Percentiles rank a stretch among this genome's conserved stretches.
Evolutionary conservation across 2,888 invertebrate species (phyloP).

Genomic region (Galeopsomyia nigrocyanea): DNA sequence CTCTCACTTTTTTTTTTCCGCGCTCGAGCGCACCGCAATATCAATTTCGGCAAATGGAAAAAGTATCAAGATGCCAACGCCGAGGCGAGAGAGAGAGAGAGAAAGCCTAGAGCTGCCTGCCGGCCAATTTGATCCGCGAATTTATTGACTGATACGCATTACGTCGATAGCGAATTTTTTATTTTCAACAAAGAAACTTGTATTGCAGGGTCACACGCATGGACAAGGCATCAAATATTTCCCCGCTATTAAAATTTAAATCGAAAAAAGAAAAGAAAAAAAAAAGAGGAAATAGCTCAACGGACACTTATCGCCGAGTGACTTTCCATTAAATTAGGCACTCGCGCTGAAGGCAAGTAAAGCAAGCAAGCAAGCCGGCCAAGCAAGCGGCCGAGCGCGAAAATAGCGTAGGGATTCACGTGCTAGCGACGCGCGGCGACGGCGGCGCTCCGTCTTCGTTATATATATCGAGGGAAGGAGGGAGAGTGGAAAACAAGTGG

Average conservation of each 20-base stretch:
- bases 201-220: too few relatives aligned
- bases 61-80: conserved; percentile 61
- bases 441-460: conserved; percentile 33
- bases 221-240: too few relatives aligned
- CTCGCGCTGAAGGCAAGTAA: conserved; percentile 3
- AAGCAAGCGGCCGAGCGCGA: conserved; percentile 36
- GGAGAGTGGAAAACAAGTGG: conserved; percentile 58
- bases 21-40: conserved; percentile 54
- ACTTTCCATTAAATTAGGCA: conserved; percentile 43
- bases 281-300: too few relatives aligned
- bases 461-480: neutral
- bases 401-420: conserved; percentile 10
- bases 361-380: conserved; percentile 30
- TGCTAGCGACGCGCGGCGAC: neutral
- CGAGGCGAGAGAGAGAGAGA: too few relatives aligned
- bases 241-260: too few relatives aligned
- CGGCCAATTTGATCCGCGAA: conserved; percentile 50
- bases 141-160: conserved; percentile 51
- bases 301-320: too few relatives aligned
- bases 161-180: too few relatives aligned
- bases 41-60: conserved; percentile 66
- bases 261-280: too few relatives aligned
- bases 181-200: too few relatives aligned
- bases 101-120: neutral
- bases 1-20: neutral